These are phyloP conservation scores for Lissocephala sabroskyi DNA, from an alignment of 2,888 invertebrate genomes.

Conservation along the genomic window DNA sequence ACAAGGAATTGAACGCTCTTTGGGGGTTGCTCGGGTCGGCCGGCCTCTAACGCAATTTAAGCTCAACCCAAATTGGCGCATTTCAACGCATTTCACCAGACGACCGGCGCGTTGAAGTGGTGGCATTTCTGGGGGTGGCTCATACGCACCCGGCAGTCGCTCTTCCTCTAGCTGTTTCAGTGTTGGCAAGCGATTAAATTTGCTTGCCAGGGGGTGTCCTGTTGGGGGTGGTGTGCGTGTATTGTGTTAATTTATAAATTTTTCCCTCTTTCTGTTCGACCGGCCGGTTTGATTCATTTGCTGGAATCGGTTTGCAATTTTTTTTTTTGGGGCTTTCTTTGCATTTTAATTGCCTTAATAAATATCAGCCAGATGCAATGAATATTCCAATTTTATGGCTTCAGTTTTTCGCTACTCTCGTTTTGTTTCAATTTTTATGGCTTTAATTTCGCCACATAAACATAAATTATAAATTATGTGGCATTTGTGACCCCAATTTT, in stretches of 20 bases:
- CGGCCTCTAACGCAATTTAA: conserved; percentile 51
- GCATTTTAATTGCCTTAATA: conserved; percentile 40
- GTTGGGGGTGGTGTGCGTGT: background rate
- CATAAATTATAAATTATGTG: too few species aligned
- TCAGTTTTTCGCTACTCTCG: too few species aligned
- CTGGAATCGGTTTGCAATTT: conserved; percentile 12
- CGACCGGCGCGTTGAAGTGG: conserved; percentile 34
- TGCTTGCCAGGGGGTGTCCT: too few species aligned
- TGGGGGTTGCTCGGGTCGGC: background rate
- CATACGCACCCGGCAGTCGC: conserved; percentile 1
- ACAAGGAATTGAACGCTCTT: conserved; percentile 2
- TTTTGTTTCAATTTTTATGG: background rate
- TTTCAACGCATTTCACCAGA: conserved; percentile 50
- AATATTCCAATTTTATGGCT: too few species aligned
- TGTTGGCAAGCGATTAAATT: conserved; percentile 28
- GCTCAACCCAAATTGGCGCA: conserved; percentile 44
- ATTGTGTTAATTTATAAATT: conserved; percentile 21
- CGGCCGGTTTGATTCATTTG: too few species aligned
- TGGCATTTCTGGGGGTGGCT: conserved; percentile 28
- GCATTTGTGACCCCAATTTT: too few species aligned
- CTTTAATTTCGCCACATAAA: too few species aligned
- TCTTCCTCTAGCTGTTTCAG: conserved; percentile 9
- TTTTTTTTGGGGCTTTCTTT: conserved; percentile 16
- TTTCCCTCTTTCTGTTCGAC: conserved; percentile 19
- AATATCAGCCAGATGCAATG: conserved; percentile 18